phyloP scores from a whole-genome alignment of 2,113 vertebrate species.

The Lepisosteus osseus region DNA sequence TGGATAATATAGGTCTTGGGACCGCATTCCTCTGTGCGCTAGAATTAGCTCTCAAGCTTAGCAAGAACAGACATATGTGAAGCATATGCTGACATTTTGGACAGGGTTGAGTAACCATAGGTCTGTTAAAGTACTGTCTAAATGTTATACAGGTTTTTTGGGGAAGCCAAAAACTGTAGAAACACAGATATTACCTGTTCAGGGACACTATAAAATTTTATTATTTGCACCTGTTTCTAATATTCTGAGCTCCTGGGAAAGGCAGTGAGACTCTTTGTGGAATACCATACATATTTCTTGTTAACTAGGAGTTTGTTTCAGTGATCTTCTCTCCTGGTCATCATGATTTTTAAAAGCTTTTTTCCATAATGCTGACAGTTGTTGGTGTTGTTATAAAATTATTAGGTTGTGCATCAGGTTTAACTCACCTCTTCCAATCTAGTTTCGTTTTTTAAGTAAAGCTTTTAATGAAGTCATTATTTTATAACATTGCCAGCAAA shows the following conservation, averaged over 20 bases:
- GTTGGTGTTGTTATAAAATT: too few relatives aligned
- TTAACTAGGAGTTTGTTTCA: neutral
- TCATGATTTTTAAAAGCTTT: too few relatives aligned
- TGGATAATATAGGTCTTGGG: neutral
- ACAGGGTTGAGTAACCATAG: constrained; percentile 12
- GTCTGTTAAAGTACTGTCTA: neutral
- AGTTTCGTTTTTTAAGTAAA: too few relatives aligned
- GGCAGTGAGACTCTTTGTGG: constrained; percentile 22
- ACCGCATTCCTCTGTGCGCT: neutral
- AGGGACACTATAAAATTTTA: constrained; percentile 29
- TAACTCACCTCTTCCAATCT: too few relatives aligned
- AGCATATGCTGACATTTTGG: constrained; percentile 11
- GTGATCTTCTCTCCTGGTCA: too few relatives aligned
- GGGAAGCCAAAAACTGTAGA: constrained; percentile 12
- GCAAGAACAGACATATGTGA: constrained; percentile 1
- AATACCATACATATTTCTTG: constrained; percentile 11
- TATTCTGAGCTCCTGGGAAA: constrained; percentile 17
- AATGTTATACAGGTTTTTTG: constrained; percentile 9
- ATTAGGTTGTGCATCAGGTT: too few relatives aligned
- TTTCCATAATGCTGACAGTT: too few relatives aligned
- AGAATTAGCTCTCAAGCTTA: neutral
- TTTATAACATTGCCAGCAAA: too few relatives aligned
- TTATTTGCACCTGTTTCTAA: constrained; percentile 34
- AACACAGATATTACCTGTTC: constrained; percentile 35
- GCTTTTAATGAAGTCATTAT: too few relatives aligned